phyloP scores from a whole-genome alignment of 2,113 vertebrate species.

The Galeopterus variegatus region DNA sequence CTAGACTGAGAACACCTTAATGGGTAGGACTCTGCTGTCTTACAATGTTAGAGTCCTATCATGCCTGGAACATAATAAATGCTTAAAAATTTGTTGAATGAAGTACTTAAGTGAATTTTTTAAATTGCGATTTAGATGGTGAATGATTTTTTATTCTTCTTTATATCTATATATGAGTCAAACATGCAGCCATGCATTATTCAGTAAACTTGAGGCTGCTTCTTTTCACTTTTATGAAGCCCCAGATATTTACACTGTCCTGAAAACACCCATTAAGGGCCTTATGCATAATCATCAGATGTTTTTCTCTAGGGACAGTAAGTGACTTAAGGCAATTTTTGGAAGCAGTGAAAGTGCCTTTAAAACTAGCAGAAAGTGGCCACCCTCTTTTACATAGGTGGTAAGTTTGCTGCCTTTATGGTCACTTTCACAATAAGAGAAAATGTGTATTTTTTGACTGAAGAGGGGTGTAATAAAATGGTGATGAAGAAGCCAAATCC shows the following conservation, averaged over 20 bases:
- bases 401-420: neutral
- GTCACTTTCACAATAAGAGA: neutral
- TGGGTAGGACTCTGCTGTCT: neutral
- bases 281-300: neutral
- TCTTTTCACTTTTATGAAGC: neutral
- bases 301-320: neutral
- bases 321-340: constrained; percentile 19
- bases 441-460: neutral
- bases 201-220: neutral
- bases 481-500: constrained; percentile 22
- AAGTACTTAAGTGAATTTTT: neutral
- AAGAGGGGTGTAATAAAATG: constrained; percentile 24
- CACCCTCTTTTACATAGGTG: neutral
- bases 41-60: neutral
- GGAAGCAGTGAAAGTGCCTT: neutral
- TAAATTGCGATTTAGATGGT: neutral
- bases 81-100: neutral
- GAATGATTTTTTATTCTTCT: neutral
- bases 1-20: neutral
- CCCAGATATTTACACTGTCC: neutral
- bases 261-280: constrained; percentile 40
- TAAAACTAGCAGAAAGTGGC: constrained; percentile 18
- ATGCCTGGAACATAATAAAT: neutral
- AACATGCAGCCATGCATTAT: neutral
- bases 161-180: neutral